Evolutionary conservation across 2,797 vertebrate species (phyloP).

Genomic region (Buphagus erythrorhynchus): DNA sequence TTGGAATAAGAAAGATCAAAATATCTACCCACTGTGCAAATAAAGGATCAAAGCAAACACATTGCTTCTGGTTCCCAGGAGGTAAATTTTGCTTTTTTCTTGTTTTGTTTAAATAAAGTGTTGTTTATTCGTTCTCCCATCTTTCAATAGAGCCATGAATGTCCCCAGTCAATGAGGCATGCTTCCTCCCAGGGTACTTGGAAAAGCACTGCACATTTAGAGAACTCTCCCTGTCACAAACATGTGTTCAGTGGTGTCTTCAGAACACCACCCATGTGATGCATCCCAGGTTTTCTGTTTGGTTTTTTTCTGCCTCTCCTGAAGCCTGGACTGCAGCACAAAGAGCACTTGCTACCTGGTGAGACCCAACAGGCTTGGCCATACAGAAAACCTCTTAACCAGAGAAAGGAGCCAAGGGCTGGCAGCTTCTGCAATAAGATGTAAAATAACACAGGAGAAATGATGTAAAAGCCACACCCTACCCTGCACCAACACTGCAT

Average conservation of each 20-base stretch:
- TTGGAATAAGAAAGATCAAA: background rate
- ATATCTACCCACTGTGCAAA: background rate
- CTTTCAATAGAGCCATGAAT: background rate
- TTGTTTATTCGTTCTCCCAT: background rate
- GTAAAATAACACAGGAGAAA: background rate
- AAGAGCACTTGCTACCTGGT: background rate
- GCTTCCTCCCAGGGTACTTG: background rate
- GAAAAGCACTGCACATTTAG: background rate
- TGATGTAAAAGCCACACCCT: accelerated
- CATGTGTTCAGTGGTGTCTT: background rate
- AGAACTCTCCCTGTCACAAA: background rate
- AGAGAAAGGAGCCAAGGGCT: background rate
- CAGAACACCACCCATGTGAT: background rate
- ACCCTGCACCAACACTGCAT: background rate
- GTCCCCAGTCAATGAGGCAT: background rate
- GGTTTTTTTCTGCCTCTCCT: background rate
- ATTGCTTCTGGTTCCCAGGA: background rate
- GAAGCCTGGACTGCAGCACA: background rate
- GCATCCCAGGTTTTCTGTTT: background rate
- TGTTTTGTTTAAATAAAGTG: background rate
- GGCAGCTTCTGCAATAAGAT: background rate
- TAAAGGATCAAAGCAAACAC: slow-evolving; percentile 11
- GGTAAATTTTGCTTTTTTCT: background rate
- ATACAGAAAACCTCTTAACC: background rate
- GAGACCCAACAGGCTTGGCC: background rate